Evolutionary conservation across 1,140 invertebrate genomes (phyloP).

Genomic region (Drosophila erecta): DNA sequence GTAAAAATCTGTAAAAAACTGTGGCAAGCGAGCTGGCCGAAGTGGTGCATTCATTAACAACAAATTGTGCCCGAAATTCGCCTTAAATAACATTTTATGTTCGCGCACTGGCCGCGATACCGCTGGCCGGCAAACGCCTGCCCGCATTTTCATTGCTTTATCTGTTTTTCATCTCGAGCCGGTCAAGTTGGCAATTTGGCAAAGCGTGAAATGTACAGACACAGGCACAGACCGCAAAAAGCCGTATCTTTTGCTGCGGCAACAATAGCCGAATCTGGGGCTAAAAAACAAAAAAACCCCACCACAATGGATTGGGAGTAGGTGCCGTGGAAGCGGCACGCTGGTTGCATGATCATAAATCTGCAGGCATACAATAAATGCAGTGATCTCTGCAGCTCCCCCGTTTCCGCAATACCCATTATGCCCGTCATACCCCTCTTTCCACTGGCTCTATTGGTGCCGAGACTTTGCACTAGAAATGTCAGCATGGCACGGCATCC

Average conservation of each 20-base stretch:
- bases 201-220: slow-evolving; percentile 77
- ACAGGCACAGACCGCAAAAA: slow-evolving; percentile 61
- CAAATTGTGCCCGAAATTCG: slow-evolving; percentile 79
- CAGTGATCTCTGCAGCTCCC: slow-evolving; percentile 26
- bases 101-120: slow-evolving; percentile 47
- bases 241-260: slow-evolving; percentile 1
- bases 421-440: neutral
- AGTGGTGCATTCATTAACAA: slow-evolving; percentile 77
- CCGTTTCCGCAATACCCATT: neutral
- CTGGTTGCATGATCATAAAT: slow-evolving; percentile 62
- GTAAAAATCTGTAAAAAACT: slow-evolving; percentile 12
- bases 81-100: slow-evolving; percentile 82
- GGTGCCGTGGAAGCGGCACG: slow-evolving; percentile 52
- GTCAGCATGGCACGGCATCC: slow-evolving; percentile 42
- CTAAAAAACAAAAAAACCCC: slow-evolving; percentile 1
- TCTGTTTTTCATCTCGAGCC: slow-evolving; percentile 54
- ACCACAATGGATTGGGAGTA: slow-evolving; percentile 32
- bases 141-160: slow-evolving; percentile 70
- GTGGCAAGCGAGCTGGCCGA: slow-evolving; percentile 32
- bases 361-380: slow-evolving; percentile 60
- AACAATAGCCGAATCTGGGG: slow-evolving; percentile 35
- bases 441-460: slow-evolving; percentile 41
- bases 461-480: slow-evolving; percentile 53
- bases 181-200: slow-evolving; percentile 82
- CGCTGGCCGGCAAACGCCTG: slow-evolving; percentile 25